Evolutionary conservation across 2,113 vertebrate genomes (phyloP), one percentile per base, ranked within the genome.

Genomic region (Quiscalus mexicanus): DNA sequence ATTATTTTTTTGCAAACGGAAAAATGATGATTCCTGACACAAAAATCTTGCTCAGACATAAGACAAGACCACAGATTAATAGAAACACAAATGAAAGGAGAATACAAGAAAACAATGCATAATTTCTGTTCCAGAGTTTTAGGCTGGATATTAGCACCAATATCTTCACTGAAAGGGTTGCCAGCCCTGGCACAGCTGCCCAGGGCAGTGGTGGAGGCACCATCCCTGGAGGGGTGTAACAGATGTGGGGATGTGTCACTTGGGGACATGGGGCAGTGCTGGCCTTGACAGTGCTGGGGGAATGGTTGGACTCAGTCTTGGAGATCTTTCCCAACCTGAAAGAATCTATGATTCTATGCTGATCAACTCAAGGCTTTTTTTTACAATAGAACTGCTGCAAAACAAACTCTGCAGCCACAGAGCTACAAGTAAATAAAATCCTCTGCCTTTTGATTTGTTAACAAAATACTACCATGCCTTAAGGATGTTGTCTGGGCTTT

Each of bases 301-400:
- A 74, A 41, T 2, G 2, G 14, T 0, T 74, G 31, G 27, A 58
- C 56, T 75, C 1, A 0, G 11, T 25, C 37, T 37, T 15, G 55
- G 31, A 27, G 16, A 42, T 11, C 23, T 70, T 63, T 64, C 31
- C 50, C 31, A 80, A 27, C 16, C 27, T 17, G 52, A 42, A 87
- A 0, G 0, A 27, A 45, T 59, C 23, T 59, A 2, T 47, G 55
- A n/a, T 52, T 74, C 55, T 13, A 2, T 15, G 39, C 39, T 68
- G 33, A 64, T 25, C 70, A 64, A 27, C 31, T 58, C 49, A 56
- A 22, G 2, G 5, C 11, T 10, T 45, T 49, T 42, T 35, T 77
- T 62, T 30, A 23, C 41, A 68, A 42, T 5, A 0, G 5, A 77
- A 27, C 67, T 35, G 23, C 23, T 52, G 47, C 3, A 5, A 89